A percentile compares a stretch with the other conserved stretches of the same genome.
phyloP scores from a whole-genome alignment of 2,797 vertebrate genomes.

The Gymnodraco acuticeps region DNA sequence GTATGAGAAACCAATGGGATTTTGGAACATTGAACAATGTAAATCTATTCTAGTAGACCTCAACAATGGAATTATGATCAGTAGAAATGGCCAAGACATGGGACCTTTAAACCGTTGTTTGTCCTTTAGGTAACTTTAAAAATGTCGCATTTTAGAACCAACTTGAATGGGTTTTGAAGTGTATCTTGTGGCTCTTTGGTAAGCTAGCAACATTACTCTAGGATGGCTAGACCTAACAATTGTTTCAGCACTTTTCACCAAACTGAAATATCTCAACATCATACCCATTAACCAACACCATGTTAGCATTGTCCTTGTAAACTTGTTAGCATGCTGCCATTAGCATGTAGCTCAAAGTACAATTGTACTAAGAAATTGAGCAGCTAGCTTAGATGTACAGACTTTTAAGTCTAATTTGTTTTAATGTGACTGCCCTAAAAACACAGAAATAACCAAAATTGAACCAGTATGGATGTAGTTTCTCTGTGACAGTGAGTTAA shows the following conservation, averaged over 20 bases:
- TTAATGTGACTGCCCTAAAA: background rate
- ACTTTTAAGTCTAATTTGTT: background rate
- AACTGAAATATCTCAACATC: background rate
- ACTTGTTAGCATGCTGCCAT: background rate
- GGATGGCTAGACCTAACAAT: background rate
- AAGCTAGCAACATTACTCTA: background rate
- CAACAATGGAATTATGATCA: no score
- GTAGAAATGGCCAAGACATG: no score
- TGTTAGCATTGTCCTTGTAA: background rate
- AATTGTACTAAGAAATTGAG: background rate
- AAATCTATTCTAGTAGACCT: no score
- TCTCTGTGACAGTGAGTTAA: background rate
- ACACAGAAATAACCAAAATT: constrained; percentile 4
- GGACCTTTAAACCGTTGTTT: background rate
- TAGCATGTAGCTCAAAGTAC: background rate
- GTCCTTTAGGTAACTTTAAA: background rate
- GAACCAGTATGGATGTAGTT: background rate
- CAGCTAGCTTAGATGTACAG: background rate
- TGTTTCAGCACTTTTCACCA: background rate
- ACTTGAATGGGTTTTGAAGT: background rate
- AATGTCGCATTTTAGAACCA: background rate
- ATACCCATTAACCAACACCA: background rate
- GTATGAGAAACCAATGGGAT: no score
- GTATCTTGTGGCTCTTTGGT: background rate
- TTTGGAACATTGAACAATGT: no score